A percentile compares a stretch with the other conserved stretches of the same genome.
phyloP scores from a whole-genome alignment of 2,113 vertebrate genomes.

The Hyaena hyaena region DNA sequence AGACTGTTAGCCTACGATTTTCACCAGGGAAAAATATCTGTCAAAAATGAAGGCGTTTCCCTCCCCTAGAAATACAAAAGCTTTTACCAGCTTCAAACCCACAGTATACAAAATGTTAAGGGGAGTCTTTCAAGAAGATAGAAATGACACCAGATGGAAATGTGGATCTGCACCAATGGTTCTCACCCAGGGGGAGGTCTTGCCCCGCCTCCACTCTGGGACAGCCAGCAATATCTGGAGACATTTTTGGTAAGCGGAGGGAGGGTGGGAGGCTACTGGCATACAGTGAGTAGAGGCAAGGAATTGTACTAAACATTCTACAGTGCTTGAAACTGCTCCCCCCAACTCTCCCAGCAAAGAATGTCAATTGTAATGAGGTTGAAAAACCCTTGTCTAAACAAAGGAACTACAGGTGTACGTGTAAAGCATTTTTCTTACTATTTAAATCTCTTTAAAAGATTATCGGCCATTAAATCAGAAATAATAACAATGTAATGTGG shows the following conservation, averaged over 20 bases:
- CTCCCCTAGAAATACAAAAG: background rate
- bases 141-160: background rate
- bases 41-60: background rate
- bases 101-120: background rate
- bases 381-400: background rate
- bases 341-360: background rate
- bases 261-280: background rate
- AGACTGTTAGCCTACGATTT: background rate
- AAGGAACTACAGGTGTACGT: background rate
- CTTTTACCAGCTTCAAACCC: background rate
- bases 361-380: background rate
- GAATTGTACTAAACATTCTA: background rate
- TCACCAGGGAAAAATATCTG: background rate
- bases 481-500: background rate
- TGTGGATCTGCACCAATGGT: background rate
- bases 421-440: conserved; percentile 25
- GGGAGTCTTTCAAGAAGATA: background rate
- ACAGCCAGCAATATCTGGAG: background rate
- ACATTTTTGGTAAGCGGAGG: background rate
- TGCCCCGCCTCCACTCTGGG: background rate
- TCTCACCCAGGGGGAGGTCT: background rate
- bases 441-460: conserved; percentile 32
- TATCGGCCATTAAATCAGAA: background rate
- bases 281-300: background rate
- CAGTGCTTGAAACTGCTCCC: background rate